These are phyloP conservation scores for Porites evermanni DNA, from an alignment of 92 coral and sea anemone species.

Conservation along the genomic window DNA sequence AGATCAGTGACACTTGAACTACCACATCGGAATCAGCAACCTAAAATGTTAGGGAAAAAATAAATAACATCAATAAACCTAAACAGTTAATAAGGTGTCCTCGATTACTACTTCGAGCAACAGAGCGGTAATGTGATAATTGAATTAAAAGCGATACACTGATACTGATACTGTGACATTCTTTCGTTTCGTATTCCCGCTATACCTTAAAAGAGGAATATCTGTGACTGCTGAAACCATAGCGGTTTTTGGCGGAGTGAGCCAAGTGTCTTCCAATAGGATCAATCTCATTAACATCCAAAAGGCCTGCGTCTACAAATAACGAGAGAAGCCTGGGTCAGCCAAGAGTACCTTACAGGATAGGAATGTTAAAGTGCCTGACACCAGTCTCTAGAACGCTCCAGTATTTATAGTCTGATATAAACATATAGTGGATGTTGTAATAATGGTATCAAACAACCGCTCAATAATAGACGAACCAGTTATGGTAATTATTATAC, in stretches of 20 bases:
- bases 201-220: constrained; percentile 90
- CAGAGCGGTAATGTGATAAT: too few species aligned
- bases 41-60: constrained; percentile 34
- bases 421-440: too few species aligned
- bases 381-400: too few species aligned
- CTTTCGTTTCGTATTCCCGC: too few species aligned
- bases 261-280: constrained; percentile 94
- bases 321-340: constrained; percentile 1
- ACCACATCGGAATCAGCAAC: constrained; percentile 93
- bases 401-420: too few species aligned
- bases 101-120: too few species aligned
- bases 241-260: constrained; percentile 71
- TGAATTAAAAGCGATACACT: background rate
- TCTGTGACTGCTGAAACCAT: constrained; percentile 88
- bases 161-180: too few species aligned
- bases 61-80: background rate
- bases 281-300: constrained; percentile 94
- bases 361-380: background rate
- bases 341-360: background rate
- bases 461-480: too few species aligned
- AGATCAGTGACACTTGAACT: constrained; percentile 92
- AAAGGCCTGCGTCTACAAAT: constrained; percentile 74
- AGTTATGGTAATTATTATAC: too few species aligned
- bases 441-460: too few species aligned
- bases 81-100: too few species aligned